Evolutionary conservation across 2,888 invertebrate species (phyloP), one percentile per base, ranked within the genome.

Genomic region (Pteria penguin): DNA sequence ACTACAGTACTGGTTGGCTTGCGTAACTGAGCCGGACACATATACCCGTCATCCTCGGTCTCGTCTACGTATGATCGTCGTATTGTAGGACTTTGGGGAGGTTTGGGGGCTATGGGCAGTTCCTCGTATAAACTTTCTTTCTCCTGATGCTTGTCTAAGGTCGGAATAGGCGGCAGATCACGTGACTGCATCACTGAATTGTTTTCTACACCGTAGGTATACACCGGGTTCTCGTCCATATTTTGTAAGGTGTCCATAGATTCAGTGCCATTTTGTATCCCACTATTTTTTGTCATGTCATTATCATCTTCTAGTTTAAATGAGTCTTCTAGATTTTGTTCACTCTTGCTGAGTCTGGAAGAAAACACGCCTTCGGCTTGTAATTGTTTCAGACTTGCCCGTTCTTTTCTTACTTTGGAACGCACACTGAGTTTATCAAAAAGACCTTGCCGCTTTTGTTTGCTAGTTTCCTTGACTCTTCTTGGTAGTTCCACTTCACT

Each of bases 351-450:
- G 24, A 89, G 75, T 62, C 88, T 78, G 4, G 86, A 87, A 0
- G 88, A 88, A 68, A 89, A 89, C 29, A 89, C 86, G n/a, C 88
- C 88, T 52, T 86, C 87, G 18, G 83, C 82, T 66, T 86, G 83
- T 26, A 89, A 77, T 27, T 86, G 87, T 76, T 88, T 89, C 29
- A 88, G 66, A 79, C 84, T 87, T 1, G 89, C 89, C 22, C 89
- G 78, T 65, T 88, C 89, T 62, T 87, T 86, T 52, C 83, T 87
- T 26, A 80, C 83, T 70, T 84, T 87, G 14, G 84, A 81, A 32
- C 87, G 75, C 3, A 88, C 86, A 75, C 88, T 88, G 4, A 89
- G 78, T 69, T 88, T 88, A 66, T 89, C 88, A 58, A 89, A 77
- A 27, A 89, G 78, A 4, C 80, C 82, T 33, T 82, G 82, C 11